phyloP scores from a whole-genome alignment of 2,797 vertebrate genomes.

The Oryzias dopingdopingensis region DNA sequence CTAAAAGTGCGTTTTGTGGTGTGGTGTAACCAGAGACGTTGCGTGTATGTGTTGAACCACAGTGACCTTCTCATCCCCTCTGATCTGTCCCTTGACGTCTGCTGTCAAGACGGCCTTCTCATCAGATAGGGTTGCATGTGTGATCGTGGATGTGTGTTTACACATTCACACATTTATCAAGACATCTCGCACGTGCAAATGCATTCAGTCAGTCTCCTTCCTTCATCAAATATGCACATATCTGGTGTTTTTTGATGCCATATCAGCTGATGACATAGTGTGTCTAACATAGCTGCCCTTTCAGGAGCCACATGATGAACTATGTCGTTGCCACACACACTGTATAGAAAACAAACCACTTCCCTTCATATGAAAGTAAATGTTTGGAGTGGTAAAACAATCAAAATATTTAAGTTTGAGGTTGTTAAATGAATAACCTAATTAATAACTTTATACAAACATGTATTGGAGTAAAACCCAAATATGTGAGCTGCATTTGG shows the following conservation, averaged over 20 bases:
- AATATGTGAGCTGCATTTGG: no score
- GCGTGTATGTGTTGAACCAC: slow-evolving; percentile 19
- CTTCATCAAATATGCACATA: slow-evolving; percentile 13
- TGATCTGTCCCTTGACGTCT: slow-evolving; percentile 28
- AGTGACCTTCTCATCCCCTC: slow-evolving; percentile 46
- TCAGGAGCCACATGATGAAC: slow-evolving; percentile 24
- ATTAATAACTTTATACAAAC: no score
- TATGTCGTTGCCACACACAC: slow-evolving; percentile 25
- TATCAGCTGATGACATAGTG: slow-evolving; percentile 40
- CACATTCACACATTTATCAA: slow-evolving; percentile 13
- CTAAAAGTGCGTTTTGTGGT: slow-evolving; percentile 8
- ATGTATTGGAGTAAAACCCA: no score
- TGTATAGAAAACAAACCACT: no score
- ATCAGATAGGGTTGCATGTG: slow-evolving; percentile 53
- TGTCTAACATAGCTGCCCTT: slow-evolving; percentile 27
- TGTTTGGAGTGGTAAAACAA: no score
- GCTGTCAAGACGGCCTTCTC: slow-evolving; percentile 44
- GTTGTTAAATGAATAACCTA: no score
- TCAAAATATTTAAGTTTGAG: no score
- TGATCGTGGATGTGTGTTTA: slow-evolving; percentile 1
- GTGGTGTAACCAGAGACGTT: slow-evolving; percentile 54
- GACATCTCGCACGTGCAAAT: slow-evolving; percentile 3
- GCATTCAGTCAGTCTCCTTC: slow-evolving; percentile 16
- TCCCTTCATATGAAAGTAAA: no score
- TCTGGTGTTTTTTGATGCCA: slow-evolving; percentile 51